These are phyloP conservation scores for Gymnopithys bicolor DNA, from an alignment of 2,797 vertebrate genomes.

Conservation along the genomic window DNA sequence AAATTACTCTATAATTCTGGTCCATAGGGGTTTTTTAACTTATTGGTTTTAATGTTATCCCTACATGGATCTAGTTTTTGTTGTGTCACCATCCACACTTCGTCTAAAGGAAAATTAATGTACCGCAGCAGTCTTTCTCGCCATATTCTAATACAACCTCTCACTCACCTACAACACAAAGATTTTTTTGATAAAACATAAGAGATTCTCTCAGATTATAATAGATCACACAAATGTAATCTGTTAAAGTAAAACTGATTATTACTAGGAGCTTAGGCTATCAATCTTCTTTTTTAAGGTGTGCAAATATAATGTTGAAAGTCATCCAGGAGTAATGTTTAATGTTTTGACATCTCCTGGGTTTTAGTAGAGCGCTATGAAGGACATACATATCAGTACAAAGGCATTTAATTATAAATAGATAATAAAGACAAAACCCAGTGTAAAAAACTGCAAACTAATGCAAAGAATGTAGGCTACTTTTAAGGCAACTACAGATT, in stretches of 20 bases:
- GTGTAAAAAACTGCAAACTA: neutral
- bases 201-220: neutral
- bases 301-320: constrained; percentile 13
- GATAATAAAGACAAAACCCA: neutral
- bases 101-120: neutral
- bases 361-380: neutral
- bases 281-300: neutral
- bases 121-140: neutral
- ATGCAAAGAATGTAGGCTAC: neutral
- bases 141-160: neutral
- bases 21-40: neutral
- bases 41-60: neutral
- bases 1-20: neutral
- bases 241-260: constrained; percentile 2
- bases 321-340: constrained; percentile 12
- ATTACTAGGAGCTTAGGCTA: neutral
- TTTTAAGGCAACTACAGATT: neutral
- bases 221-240: neutral
- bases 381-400: neutral
- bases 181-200: neutral
- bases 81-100: neutral
- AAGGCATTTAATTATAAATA: neutral
- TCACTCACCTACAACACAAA: neutral
- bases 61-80: neutral
- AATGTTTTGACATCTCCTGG: constrained; percentile 12